These are phyloP conservation scores for Lutjanus campechanus DNA, from an alignment of 2,797 vertebrate genomes.

Conservation along the genomic window DNA sequence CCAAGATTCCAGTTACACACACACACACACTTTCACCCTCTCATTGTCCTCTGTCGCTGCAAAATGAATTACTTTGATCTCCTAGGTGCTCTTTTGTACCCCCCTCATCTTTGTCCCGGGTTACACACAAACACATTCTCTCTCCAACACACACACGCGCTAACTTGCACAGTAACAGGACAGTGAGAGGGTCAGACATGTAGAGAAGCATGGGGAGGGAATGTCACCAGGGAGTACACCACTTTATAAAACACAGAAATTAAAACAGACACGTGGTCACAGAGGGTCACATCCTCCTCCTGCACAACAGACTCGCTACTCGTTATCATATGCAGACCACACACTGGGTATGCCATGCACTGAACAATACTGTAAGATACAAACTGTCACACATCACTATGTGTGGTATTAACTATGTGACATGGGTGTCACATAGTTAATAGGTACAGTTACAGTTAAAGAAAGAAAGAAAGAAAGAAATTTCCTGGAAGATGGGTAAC, in stretches of 20 bases:
- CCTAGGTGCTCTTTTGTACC: slow-evolving; percentile 14
- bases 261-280: slow-evolving; percentile 33
- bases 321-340: background rate
- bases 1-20: background rate
- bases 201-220: background rate
- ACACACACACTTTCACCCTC: background rate
- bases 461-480: background rate
- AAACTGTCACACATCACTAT: background rate
- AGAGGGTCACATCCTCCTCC: slow-evolving; percentile 4
- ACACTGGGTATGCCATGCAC: background rate
- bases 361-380: background rate
- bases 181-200: slow-evolving; percentile 21
- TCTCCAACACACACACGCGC: background rate
- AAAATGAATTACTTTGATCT: slow-evolving; percentile 32
- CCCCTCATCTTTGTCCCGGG: slow-evolving; percentile 1
- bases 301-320: slow-evolving; percentile 7
- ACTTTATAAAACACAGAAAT: slow-evolving; percentile 18
- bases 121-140: background rate
- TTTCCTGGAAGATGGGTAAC: no score
- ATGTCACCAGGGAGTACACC: slow-evolving; percentile 15
- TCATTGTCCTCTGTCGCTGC: slow-evolving; percentile 7
- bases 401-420: no score
- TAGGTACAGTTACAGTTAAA: no score
- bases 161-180: slow-evolving; percentile 2
- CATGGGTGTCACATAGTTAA: background rate